A percentile compares a stretch with the other conserved stretches of the same genome.
Evolutionary conservation across 2,888 invertebrate species (phyloP).

Genomic region (Chalcis sispes): DNA sequence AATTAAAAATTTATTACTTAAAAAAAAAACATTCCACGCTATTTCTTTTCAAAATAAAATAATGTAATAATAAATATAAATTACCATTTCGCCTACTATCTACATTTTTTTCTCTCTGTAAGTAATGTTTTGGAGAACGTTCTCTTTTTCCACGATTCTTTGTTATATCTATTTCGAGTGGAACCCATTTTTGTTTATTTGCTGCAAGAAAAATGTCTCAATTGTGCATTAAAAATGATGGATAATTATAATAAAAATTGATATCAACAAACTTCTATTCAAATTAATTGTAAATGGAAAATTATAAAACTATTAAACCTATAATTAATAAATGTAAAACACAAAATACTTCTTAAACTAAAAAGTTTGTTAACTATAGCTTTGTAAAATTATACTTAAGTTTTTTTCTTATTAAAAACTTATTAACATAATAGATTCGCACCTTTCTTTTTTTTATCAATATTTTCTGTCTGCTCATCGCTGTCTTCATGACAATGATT

Average conservation of each 20-base stretch:
- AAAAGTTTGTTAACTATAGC: too few species aligned
- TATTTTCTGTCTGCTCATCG: constrained; percentile 74
- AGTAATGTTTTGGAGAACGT: constrained; percentile 76
- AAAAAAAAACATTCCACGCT: not conserved
- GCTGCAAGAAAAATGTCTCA: constrained; percentile 68
- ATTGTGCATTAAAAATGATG: too few species aligned
- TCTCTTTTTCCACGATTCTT: constrained; percentile 83
- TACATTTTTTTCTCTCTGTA: constrained; percentile 72
- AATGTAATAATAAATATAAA: not conserved
- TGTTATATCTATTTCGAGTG: constrained; percentile 90
- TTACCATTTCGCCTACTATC: constrained; percentile 64
- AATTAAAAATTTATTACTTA: not conserved
- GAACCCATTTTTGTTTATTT: constrained; percentile 91
- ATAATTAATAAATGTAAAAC: not conserved
- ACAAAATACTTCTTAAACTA: too few species aligned
- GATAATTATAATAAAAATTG: not conserved
- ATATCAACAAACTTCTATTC: too few species aligned
- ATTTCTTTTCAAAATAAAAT: constrained; percentile 6
- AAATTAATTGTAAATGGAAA: too few species aligned
- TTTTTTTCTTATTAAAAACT: too few species aligned
- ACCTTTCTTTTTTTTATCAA: constrained; percentile 77
- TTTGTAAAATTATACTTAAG: too few species aligned
- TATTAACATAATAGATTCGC: constrained; percentile 17
- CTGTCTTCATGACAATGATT: constrained; percentile 74
- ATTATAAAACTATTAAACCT: too few species aligned